These are phyloP conservation scores for Actenoides hombroni DNA, from an alignment of 2,113 vertebrate species.

Conservation along the genomic window DNA sequence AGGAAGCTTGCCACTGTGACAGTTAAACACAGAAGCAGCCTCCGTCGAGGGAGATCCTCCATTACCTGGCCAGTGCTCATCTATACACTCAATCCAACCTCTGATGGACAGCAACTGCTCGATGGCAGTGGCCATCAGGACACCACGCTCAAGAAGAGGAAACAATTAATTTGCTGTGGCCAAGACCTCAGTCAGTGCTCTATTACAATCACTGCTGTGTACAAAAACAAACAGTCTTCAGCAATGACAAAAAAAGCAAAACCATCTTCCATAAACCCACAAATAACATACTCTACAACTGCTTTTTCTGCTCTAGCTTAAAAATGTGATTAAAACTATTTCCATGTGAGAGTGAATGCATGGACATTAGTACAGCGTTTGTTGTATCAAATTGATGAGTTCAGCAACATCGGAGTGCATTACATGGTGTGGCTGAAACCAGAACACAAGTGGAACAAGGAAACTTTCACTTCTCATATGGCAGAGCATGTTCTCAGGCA, in stretches of 20 bases:
- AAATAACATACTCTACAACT: background rate
- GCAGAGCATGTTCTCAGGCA: background rate
- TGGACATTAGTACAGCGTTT: background rate
- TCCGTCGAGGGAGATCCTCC: background rate
- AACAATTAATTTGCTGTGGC: slow-evolving; percentile 19
- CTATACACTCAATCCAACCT: background rate
- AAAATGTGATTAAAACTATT: background rate
- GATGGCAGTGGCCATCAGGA: background rate
- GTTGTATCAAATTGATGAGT: background rate
- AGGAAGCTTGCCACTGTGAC: background rate
- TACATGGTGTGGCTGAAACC: background rate
- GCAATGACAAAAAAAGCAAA: background rate
- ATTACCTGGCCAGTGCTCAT: background rate
- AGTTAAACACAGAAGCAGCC: background rate
- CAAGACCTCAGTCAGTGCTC: background rate
- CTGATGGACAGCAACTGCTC: background rate
- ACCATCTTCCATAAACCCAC: background rate
- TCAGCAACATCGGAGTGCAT: background rate
- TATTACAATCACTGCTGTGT: background rate
- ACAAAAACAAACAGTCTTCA: background rate
- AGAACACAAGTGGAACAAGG: background rate
- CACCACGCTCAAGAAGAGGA: background rate
- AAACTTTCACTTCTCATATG: background rate
- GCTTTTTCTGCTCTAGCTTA: background rate
- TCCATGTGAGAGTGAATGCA: background rate